Evolutionary conservation across 2,888 invertebrate genomes (phyloP).

Genomic region (Exephanes ischioxanthus): DNA sequence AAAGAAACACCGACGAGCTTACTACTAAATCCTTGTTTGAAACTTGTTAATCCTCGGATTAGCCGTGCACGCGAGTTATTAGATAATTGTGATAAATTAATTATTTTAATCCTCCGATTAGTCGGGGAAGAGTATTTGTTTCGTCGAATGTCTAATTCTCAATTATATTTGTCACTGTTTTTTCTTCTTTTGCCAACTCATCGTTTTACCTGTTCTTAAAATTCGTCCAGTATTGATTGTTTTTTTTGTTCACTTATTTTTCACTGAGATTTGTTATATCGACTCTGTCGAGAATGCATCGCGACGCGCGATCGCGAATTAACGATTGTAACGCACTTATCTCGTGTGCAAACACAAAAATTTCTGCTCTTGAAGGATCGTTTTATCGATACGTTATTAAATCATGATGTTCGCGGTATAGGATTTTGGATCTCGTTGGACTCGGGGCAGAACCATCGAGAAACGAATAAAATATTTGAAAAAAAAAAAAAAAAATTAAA

Average conservation of each 20-base stretch:
- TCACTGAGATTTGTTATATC: constrained; percentile 3
- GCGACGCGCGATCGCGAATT: not conserved
- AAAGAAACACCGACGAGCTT: constrained; percentile 46
- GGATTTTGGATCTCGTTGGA: constrained; percentile 13
- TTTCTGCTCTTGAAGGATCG: not conserved
- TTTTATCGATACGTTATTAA: constrained; percentile 43
- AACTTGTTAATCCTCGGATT: constrained; percentile 29
- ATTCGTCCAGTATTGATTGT: not conserved
- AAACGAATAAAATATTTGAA: not conserved
- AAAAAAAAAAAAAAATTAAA: not conserved
- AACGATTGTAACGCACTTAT: constrained; percentile 6
- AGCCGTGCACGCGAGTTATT: constrained; percentile 35
- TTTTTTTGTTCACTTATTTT: not conserved
- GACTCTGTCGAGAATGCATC: not conserved
- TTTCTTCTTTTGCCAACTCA: not conserved
- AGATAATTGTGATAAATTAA: constrained; percentile 55
- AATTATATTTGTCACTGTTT: not conserved
- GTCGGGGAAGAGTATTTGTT: constrained; percentile 22
- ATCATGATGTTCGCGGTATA: constrained; percentile 26
- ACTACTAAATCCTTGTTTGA: constrained; percentile 33
- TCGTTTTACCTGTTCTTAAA: constrained; percentile 21
- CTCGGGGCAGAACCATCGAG: not conserved
- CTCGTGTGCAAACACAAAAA: not conserved
- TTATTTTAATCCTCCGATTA: constrained; percentile 1
- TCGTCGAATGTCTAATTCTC: not conserved